phyloP scores from a whole-genome alignment of 37 sponge, comb jelly and placozoan species.

The Ianthella basta region DNA sequence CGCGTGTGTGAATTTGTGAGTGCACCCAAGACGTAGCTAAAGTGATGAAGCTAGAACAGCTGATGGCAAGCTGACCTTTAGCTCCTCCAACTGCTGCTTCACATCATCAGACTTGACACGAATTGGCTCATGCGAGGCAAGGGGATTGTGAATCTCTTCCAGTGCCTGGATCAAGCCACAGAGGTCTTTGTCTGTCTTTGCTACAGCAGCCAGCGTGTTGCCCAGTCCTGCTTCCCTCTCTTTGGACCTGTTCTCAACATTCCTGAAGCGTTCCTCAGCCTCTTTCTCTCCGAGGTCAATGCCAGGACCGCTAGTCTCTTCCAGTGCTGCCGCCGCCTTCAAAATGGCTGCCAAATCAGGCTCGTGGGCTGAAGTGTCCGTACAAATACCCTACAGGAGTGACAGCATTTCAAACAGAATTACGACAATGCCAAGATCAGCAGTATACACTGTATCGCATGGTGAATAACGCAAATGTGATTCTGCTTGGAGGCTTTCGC shows the following conservation, averaged over 20 bases:
- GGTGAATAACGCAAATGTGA: too few species aligned
- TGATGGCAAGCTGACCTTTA: constrained; percentile 43
- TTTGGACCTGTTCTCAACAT: constrained; percentile 15
- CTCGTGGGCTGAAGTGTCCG: constrained; percentile 45
- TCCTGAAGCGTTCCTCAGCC: constrained; percentile 48
- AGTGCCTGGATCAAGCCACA: constrained; percentile 38
- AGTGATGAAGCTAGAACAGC: too few species aligned
- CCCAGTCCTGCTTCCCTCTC: constrained; percentile 43
- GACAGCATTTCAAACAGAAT: neutral
- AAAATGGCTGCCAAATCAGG: constrained; percentile 22
- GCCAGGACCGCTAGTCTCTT: constrained; percentile 2
- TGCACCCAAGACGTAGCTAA: neutral
- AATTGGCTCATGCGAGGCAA: constrained; percentile 56
- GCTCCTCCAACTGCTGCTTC: constrained; percentile 48
- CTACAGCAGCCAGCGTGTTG: constrained; percentile 39
- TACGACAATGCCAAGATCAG: neutral
- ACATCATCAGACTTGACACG: constrained; percentile 44
- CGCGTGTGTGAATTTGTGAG: neutral
- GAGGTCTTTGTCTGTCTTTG: constrained; percentile 36
- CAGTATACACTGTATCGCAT: too few species aligned
- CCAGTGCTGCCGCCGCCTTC: constrained; percentile 41
- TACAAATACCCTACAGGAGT: constrained; percentile 37
- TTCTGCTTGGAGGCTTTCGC: too few species aligned
- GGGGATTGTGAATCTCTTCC: constrained; percentile 25
- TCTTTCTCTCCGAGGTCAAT: constrained; percentile 41